These are phyloP conservation scores for Thalpophila matura DNA, from an alignment of 2,888 invertebrate genomes.

Conservation along the genomic window DNA sequence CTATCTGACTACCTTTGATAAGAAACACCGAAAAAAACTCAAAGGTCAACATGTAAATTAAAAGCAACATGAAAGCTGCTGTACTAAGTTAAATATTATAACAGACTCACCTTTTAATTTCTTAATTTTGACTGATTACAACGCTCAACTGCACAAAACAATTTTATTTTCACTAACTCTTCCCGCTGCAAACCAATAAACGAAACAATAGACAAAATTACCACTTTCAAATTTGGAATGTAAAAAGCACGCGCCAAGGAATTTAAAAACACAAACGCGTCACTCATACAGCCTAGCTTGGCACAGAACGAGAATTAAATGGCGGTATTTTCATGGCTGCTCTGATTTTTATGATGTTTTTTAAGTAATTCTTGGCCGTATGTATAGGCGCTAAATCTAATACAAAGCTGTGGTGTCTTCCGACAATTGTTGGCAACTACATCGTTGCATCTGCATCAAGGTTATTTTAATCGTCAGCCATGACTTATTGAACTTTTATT, in stretches of 20 bases:
- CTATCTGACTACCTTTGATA: no score
- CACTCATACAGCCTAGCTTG: constrained; percentile 32
- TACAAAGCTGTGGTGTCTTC: constrained; percentile 59
- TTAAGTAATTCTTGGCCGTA: constrained; percentile 27
- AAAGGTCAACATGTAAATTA: no score
- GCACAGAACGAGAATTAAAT: constrained; percentile 16
- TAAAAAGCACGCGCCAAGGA: constrained; percentile 15
- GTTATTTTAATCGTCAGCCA: constrained; percentile 79
- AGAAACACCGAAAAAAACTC: no score
- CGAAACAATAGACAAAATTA: constrained; percentile 3
- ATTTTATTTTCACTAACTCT: constrained; percentile 1
- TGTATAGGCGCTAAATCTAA: constrained; percentile 47
- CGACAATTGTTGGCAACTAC: constrained; percentile 77
- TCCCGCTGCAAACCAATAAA: constrained; percentile 22
- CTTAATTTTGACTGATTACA: constrained; percentile 79
- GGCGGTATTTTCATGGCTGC: constrained; percentile 37
- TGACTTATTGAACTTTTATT: constrained; percentile 73
- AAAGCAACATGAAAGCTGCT: no score
- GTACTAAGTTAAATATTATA: no score
- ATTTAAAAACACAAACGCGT: constrained; percentile 34
- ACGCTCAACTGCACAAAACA: constrained; percentile 23
- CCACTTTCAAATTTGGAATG: constrained; percentile 48
- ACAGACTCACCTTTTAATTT: constrained; percentile 78
- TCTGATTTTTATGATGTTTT: constrained; percentile 43
- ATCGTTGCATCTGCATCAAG: constrained; percentile 75